Conservation (phyloP, 2,797 vertebrate genomes). For the Oreonectes daqikongensis region DNA sequence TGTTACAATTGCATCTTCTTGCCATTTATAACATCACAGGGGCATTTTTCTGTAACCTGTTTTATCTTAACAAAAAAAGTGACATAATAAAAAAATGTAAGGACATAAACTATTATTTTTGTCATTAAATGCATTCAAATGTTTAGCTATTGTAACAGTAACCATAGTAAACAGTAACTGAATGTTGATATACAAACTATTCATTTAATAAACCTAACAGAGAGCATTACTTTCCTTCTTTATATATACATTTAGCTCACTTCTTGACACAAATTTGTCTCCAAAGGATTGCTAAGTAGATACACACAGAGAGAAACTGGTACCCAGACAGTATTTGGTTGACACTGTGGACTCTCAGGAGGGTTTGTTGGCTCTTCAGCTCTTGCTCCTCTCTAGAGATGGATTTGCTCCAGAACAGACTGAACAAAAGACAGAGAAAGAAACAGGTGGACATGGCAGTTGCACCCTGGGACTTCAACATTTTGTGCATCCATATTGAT, state of each 20-base stretch:
- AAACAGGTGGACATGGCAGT: constrained; percentile 3
- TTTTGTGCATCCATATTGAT: constrained; percentile 73
- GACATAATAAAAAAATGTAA: too few species aligned
- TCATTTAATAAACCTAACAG: not conserved
- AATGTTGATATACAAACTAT: too few species aligned
- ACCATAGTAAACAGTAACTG: not conserved
- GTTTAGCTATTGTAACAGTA: too few species aligned
- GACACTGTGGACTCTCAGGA: not conserved
- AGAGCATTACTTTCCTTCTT: not conserved
- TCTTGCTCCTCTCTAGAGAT: constrained; percentile 1
- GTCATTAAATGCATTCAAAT: too few species aligned
- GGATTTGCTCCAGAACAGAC: not conserved
- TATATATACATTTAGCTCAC: not conserved
- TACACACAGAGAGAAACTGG: constrained; percentile 5
- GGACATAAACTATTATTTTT: too few species aligned
- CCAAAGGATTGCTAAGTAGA: not conserved
- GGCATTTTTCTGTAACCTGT: too few species aligned
- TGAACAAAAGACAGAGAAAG: constrained; percentile 1
- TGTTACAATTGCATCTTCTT: too few species aligned
- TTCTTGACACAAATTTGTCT: not conserved
- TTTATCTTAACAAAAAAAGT: too few species aligned
- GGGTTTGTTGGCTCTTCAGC: not conserved
- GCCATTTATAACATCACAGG: too few species aligned
- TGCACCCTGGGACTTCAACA: constrained; percentile 70
- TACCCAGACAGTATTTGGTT: not conserved